phyloP scores from a whole-genome alignment of 2,113 vertebrate species.

The Hipposideros armiger region DNA sequence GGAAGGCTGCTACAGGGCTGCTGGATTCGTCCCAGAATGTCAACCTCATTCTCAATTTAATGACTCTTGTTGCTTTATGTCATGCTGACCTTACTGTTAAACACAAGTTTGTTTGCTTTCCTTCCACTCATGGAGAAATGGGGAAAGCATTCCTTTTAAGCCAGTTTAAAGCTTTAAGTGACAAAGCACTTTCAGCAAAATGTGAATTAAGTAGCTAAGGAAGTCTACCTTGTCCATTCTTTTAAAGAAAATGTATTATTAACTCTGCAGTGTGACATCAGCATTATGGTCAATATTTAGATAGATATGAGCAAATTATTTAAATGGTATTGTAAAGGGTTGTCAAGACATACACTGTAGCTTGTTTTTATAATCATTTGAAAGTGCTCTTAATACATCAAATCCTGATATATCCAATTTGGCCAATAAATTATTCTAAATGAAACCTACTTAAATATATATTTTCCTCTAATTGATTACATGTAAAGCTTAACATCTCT shows the following conservation, averaged over 20 bases:
- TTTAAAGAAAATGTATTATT: not conserved
- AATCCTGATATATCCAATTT: slow-evolving; percentile 43
- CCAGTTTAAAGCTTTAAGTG: slow-evolving; percentile 65
- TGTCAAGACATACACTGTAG: not conserved
- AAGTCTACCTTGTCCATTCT: not conserved
- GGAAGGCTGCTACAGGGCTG: slow-evolving; percentile 61
- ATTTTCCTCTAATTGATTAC: slow-evolving; percentile 19
- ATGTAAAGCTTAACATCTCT: not conserved
- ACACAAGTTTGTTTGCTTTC: slow-evolving; percentile 84
- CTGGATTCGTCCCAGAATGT: slow-evolving; percentile 81
- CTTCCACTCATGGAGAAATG: slow-evolving; percentile 75
- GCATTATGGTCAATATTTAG: not conserved
- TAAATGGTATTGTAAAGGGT: not conserved
- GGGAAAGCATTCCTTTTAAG: slow-evolving; percentile 62
- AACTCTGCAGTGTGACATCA: not conserved
- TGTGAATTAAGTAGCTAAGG: slow-evolving; percentile 32
- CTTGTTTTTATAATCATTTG: slow-evolving; percentile 50
- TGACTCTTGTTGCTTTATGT: slow-evolving; percentile 86
- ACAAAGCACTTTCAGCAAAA: slow-evolving; percentile 3
- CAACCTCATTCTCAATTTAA: slow-evolving; percentile 84
- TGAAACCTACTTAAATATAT: slow-evolving; percentile 4
- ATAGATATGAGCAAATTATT: slow-evolving; percentile 18
- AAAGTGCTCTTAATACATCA: slow-evolving; percentile 48
- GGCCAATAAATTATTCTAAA: slow-evolving; percentile 42
- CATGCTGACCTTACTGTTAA: slow-evolving; percentile 87